phyloP scores from a whole-genome alignment of 2,113 vertebrate genomes.

The Tenebrosternarchus preto region DNA sequence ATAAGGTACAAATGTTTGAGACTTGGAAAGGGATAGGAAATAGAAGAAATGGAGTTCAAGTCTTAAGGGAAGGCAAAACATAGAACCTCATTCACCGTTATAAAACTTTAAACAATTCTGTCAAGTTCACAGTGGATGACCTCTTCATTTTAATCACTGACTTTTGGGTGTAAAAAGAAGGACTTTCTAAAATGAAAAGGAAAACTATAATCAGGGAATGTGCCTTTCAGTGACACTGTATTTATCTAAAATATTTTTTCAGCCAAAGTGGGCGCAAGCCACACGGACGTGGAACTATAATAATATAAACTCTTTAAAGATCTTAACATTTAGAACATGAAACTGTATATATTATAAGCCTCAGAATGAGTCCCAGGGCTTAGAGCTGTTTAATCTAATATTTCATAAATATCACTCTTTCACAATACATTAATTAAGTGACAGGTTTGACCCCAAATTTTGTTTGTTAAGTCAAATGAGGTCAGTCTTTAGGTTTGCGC shows the following conservation, averaged over 20 bases:
- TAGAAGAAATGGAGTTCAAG: slow-evolving; percentile 19
- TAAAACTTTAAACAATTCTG: slow-evolving; percentile 51
- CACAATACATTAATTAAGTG: too few species aligned
- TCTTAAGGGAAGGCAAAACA: slow-evolving; percentile 44
- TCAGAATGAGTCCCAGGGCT: neutral
- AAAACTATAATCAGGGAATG: neutral
- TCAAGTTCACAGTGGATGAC: slow-evolving; percentile 48
- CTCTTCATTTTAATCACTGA: slow-evolving; percentile 47
- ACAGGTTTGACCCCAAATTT: too few species aligned
- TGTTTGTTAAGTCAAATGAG: too few species aligned
- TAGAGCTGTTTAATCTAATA: neutral
- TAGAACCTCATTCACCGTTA: slow-evolving; percentile 39
- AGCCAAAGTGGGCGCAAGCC: neutral
- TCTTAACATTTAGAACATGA: neutral
- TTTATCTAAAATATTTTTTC: slow-evolving; percentile 28
- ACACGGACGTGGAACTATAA: neutral
- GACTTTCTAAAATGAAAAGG: slow-evolving; percentile 35
- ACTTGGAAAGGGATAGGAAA: slow-evolving; percentile 21
- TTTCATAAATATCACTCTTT: too few species aligned
- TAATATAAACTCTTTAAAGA: neutral
- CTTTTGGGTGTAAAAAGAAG: slow-evolving; percentile 33
- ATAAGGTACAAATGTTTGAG: neutral
- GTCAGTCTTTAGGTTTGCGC: too few species aligned
- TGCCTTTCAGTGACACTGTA: neutral
- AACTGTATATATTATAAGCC: neutral